Evolutionary conservation across 2,888 invertebrate species (phyloP), one percentile per base, ranked within the genome.

Genomic region (Callyntrura sp.): DNA sequence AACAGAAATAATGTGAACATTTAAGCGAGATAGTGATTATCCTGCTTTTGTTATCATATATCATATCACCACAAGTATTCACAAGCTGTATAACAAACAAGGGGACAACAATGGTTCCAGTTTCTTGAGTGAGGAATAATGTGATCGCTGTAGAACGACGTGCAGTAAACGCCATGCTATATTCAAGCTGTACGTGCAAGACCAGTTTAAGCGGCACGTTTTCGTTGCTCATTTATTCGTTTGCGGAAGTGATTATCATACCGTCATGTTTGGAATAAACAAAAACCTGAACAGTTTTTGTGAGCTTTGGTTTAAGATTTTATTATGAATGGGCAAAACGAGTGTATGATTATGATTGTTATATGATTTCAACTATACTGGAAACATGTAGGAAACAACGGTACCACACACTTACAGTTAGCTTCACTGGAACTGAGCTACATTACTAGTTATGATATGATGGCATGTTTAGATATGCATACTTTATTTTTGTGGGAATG

Each of bases 231-330:
- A 76, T 76, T 76, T 83, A 51, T 43, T 45, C 73, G 62, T 83
- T 88, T 88, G 60, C 88, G 88, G 88, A 88, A 88, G 88, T 83
- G 76, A 88, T 88, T 88, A 88, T 14, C 70, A 43, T n/a, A 9
- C 51, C 25, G 43, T 73, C 43, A 79, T 65, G 73, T 76, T 83
- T 48, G 23, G 83, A 68, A 82, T 83, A 88, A 88, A 51, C 65
- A 82, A 76, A 88, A 88, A 51, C 65, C 83, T 76, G 83, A 88
- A 83, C 55, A 51, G 55, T 11, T 14, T 87, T 65, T 68, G 78
- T 57, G 11, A 12, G 14, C 12, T 14, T 8, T n/a, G n/a, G n/a
- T n/a, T n/a, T n/a, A n/a, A n/a, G 12, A n/a, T 55, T 55, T 55
- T 51, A 51, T 51, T 14, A 51, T 51, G 51, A 11, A 51, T 11